A percentile compares a stretch with the other conserved stretches of the same genome.
phyloP scores from a whole-genome alignment of 2,797 vertebrate species.

The Tokudaia tokunoshimensis region DNA sequence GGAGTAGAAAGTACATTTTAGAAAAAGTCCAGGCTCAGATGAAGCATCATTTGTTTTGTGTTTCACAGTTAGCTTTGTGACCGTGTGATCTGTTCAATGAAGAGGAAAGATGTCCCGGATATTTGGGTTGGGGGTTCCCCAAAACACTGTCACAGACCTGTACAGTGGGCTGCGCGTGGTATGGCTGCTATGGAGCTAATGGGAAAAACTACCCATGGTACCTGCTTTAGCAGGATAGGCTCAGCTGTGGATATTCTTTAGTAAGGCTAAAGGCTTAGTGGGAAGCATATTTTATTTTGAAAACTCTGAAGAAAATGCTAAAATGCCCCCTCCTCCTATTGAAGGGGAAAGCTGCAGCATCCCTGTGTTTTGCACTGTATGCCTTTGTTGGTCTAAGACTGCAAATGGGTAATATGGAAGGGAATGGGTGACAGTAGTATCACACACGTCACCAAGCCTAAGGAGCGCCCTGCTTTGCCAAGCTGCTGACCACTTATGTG shows the following conservation, averaged over 20 bases:
- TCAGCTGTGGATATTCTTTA: background rate
- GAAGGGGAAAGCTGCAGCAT: background rate
- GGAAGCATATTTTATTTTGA: background rate
- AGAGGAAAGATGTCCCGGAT: background rate
- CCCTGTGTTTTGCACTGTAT: too few species aligned
- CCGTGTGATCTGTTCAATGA: background rate
- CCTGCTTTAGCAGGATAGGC: background rate
- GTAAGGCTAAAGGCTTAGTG: background rate
- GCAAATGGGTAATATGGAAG: background rate
- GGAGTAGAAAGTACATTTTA: background rate
- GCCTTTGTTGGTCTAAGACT: background rate
- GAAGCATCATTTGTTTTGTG: background rate
- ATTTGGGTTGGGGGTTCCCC: background rate
- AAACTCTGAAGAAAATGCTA: slow-evolving; percentile 23
- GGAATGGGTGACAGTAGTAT: background rate
- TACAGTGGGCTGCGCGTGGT: background rate
- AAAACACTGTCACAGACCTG: background rate
- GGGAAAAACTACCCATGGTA: background rate
- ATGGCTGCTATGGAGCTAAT: background rate
- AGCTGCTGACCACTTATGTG: background rate
- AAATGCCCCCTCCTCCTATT: background rate
- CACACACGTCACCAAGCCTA: background rate
- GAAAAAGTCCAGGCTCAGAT: slow-evolving; percentile 46
- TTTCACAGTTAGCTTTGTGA: background rate
- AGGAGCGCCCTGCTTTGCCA: background rate